phyloP scores from a whole-genome alignment of 2,888 invertebrate genomes.

The Cryptops parisi region DNA sequence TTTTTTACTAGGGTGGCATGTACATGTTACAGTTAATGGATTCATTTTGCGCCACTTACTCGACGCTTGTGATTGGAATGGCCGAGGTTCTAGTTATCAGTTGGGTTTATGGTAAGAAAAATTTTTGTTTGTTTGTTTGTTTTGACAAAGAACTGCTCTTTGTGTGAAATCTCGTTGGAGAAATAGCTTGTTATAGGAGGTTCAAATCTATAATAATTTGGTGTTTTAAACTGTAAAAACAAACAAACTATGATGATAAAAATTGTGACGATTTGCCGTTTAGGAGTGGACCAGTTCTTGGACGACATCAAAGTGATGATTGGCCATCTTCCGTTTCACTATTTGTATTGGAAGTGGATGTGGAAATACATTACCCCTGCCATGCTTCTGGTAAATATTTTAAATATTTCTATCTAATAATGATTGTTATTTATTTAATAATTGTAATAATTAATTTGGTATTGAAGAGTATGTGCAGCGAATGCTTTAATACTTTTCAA shows the following conservation, averaged over 20 bases:
- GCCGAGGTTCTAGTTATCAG: constrained; percentile 49
- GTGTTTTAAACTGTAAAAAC: too few relatives aligned
- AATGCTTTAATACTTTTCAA: not conserved
- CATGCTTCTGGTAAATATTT: constrained; percentile 48
- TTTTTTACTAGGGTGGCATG: constrained; percentile 44
- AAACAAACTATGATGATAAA: not conserved
- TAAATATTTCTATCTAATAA: too few relatives aligned
- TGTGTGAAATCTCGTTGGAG: not conserved
- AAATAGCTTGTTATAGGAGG: too few relatives aligned
- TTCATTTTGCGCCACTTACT: constrained; percentile 64
- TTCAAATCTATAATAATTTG: not conserved
- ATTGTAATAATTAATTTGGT: too few relatives aligned
- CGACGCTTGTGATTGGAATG: constrained; percentile 52
- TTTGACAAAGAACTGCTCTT: too few relatives aligned
- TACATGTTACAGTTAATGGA: constrained; percentile 57
- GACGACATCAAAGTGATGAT: constrained; percentile 41
- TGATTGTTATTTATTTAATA: too few relatives aligned
- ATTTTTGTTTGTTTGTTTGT: not conserved
- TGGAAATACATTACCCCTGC: constrained; percentile 57
- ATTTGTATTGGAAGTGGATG: constrained; percentile 52
- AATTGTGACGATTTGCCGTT: not conserved
- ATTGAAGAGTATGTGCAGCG: too few relatives aligned
- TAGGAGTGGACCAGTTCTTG: constrained; percentile 35
- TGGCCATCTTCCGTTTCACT: constrained; percentile 42
- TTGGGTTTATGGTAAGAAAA: constrained; percentile 47